These are phyloP conservation scores for Pogona vitticeps DNA, from an alignment of 2,113 vertebrate genomes.

Conservation along the genomic window DNA sequence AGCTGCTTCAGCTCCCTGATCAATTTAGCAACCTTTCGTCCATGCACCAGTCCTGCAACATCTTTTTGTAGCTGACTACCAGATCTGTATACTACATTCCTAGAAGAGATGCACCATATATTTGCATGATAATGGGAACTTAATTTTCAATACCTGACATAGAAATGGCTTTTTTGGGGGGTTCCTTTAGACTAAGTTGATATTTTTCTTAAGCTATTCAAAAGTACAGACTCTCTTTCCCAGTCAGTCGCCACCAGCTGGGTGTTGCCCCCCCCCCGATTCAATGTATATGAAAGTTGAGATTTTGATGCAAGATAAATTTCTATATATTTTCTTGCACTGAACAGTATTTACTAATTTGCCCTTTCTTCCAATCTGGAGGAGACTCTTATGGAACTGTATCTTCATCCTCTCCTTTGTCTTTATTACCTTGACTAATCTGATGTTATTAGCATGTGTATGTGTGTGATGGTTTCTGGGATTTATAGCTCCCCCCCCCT, in stretches of 20 bases:
- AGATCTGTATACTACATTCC: background rate
- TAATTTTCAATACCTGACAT: background rate
- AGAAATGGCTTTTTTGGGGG: background rate
- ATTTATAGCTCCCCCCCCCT: background rate
- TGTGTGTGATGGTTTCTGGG: background rate
- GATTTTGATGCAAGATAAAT: background rate
- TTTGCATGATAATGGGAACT: background rate
- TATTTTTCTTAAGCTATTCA: background rate
- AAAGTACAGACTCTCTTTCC: background rate
- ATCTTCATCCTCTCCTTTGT: background rate
- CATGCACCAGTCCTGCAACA: no score
- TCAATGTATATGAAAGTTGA: background rate
- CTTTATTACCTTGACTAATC: background rate
- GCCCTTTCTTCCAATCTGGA: background rate
- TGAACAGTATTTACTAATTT: background rate
- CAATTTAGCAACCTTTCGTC: no score
- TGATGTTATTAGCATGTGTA: background rate
- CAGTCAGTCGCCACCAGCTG: background rate
- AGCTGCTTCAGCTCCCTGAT: no score
- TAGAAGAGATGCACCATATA: background rate
- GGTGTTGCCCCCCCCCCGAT: no score
- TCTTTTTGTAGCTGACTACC: no score
- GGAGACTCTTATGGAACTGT: background rate
- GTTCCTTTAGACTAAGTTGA: background rate
- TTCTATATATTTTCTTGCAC: background rate